A percentile compares a stretch with the other conserved stretches of the same genome.
These are phyloP conservation scores for Calliopsis andreniformis DNA, from an alignment of 1,140 invertebrate species.

Conservation along the genomic window DNA sequence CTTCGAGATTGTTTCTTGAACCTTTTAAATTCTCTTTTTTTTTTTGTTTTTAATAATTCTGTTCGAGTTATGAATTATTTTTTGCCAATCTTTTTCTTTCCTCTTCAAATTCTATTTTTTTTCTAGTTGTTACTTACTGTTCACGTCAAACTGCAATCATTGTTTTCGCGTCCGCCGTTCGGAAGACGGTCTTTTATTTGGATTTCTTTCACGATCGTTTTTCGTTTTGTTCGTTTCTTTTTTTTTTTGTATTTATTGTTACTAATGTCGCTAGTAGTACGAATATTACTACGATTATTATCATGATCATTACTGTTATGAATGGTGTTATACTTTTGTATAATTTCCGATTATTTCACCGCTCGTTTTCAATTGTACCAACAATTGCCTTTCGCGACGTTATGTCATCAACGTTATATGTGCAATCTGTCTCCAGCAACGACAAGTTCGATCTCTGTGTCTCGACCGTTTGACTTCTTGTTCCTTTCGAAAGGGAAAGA, in stretches of 20 bases:
- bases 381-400: neutral
- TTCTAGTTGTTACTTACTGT: constrained; percentile 9
- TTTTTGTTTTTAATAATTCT: neutral
- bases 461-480: neutral
- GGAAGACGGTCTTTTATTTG: constrained; percentile 6
- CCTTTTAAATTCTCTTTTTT: constrained; percentile 46
- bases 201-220: constrained; percentile 20
- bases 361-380: neutral
- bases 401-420: neutral
- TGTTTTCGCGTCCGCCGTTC: constrained; percentile 25
- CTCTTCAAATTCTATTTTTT: constrained; percentile 40
- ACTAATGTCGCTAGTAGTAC: neutral
- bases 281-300: neutral
- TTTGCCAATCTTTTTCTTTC: constrained; percentile 1
- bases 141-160: constrained; percentile 42
- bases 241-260: constrained; percentile 40
- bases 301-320: constrained; percentile 8
- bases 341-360: neutral
- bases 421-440: constrained; percentile 1
- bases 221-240: constrained; percentile 22
- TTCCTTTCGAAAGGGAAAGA: neutral
- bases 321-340: constrained; percentile 28
- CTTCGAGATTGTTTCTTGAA: neutral
- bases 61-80: neutral
- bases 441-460: constrained; percentile 16